Evolutionary conservation across 30 jellyfish, hydroid and myxozoan species (phyloP).

Genomic region (Chrysaora quinquecirrha): DNA sequence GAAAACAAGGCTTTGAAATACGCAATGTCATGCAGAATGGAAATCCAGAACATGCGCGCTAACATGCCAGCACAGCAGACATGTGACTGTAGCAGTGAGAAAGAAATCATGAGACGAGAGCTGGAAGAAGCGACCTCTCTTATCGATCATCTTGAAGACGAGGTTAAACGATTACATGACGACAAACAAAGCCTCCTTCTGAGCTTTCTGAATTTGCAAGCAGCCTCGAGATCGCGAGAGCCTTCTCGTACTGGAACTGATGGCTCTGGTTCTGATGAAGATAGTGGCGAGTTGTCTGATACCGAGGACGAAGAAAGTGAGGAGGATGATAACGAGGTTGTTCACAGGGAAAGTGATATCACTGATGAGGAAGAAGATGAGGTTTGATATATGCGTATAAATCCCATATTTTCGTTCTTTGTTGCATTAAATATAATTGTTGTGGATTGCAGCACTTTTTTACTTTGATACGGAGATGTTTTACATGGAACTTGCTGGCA

Average conservation of each 20-base stretch:
- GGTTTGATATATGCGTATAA: no score
- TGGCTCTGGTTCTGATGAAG: constrained; percentile 78
- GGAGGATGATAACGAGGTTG: constrained; percentile 9
- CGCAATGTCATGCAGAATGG: constrained; percentile 93
- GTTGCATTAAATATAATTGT: no score
- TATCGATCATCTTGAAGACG: constrained; percentile 84
- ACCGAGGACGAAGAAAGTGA: constrained; percentile 67
- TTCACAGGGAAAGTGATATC: constrained; percentile 41
- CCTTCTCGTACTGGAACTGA: constrained; percentile 83
- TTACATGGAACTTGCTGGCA: no score
- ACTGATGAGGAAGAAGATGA: constrained; percentile 69
- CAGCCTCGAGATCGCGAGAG: constrained; percentile 93
- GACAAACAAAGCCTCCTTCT: constrained; percentile 95
- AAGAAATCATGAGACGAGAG: constrained; percentile 77
- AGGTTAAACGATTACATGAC: constrained; percentile 91
- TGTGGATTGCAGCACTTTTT: no score
- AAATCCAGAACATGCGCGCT: constrained; percentile 79
- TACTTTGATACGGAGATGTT: no score
- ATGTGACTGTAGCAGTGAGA: constrained; percentile 90
- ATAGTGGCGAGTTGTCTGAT: constrained; percentile 75
- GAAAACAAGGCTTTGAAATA: constrained; percentile 90
- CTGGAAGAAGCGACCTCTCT: constrained; percentile 71
- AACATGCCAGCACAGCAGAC: constrained; percentile 54
- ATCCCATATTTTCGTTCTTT: no score
- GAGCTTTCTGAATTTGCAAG: constrained; percentile 97